Conservation (phyloP, 2,888 invertebrate genomes). For the Pinctada fucata region DNA sequence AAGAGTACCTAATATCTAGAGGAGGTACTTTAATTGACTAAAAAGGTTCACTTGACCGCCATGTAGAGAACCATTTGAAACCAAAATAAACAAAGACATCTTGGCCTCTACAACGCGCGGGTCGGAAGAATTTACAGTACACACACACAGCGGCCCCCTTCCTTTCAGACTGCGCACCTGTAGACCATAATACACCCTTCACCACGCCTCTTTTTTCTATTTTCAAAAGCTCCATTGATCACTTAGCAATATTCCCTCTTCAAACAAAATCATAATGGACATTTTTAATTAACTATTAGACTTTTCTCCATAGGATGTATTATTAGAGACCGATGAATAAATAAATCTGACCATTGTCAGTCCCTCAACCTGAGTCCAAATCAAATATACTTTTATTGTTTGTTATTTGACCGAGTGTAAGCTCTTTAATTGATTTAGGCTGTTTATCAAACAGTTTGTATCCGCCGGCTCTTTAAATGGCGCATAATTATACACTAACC, state of each 20-base stretch:
- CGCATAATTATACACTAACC: neutral
- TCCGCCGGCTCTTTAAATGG: neutral
- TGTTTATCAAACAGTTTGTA: neutral
- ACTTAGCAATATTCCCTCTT: neutral
- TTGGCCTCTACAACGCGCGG: no score
- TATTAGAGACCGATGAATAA: neutral
- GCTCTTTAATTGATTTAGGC: neutral
- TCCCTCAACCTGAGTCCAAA: neutral
- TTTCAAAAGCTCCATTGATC: no score
- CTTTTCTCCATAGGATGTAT: neutral
- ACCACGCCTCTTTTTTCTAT: no score
- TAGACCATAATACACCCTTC: no score
- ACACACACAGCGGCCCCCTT: no score
- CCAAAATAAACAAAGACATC: no score
- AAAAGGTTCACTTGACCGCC: no score
- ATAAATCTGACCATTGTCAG: slow-evolving; percentile 2
- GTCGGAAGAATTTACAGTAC: no score
- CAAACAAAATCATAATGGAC: neutral
- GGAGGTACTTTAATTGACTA: no score
- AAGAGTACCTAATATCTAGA: no score
- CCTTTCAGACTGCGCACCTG: no score
- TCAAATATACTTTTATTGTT: slow-evolving; percentile 4
- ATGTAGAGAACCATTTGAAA: no score
- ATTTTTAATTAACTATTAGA: neutral
- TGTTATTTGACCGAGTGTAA: neutral